phyloP scores from a whole-genome alignment of 2,797 vertebrate genomes.

The Pseudochromis fuscus region DNA sequence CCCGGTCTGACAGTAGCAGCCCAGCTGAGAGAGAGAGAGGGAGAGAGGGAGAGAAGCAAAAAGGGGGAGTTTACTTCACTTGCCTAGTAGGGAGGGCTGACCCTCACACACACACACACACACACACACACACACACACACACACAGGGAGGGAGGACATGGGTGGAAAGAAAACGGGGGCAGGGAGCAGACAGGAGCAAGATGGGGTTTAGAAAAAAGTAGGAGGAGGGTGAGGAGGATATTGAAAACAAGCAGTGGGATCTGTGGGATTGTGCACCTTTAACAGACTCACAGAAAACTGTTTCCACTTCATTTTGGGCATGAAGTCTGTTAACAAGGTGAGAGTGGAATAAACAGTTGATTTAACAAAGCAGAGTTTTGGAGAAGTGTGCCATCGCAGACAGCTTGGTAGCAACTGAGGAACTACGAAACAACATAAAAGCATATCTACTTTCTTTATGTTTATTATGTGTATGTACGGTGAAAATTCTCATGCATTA shows the following conservation, averaged over 20 bases:
- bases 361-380: background rate
- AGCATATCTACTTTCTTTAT: background rate
- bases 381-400: background rate
- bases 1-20: slow-evolving; percentile 76
- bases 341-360: slow-evolving; percentile 1
- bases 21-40: slow-evolving; percentile 63
- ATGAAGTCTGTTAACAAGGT: slow-evolving; percentile 15
- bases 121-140: slow-evolving; percentile 42
- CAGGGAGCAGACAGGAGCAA: slow-evolving; percentile 71
- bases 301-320: slow-evolving; percentile 24
- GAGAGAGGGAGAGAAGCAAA: slow-evolving; percentile 36
- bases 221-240: slow-evolving; percentile 63
- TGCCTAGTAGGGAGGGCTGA: slow-evolving; percentile 69
- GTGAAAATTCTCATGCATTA: background rate
- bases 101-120: slow-evolving; percentile 39
- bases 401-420: background rate
- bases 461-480: background rate
- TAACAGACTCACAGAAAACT: slow-evolving; percentile 20
- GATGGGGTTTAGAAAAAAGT: slow-evolving; percentile 63
- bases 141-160: slow-evolving; percentile 52
- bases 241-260: slow-evolving; percentile 73
- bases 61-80: slow-evolving; percentile 76
- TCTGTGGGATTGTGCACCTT: slow-evolving; percentile 44
- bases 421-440: background rate
- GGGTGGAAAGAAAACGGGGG: slow-evolving; percentile 76